Evolutionary conservation across 37 sponge, comb jelly and placozoan genomes (phyloP), one percentile per base, ranked within the genome.

Genomic region (Corticium candelabrum): DNA sequence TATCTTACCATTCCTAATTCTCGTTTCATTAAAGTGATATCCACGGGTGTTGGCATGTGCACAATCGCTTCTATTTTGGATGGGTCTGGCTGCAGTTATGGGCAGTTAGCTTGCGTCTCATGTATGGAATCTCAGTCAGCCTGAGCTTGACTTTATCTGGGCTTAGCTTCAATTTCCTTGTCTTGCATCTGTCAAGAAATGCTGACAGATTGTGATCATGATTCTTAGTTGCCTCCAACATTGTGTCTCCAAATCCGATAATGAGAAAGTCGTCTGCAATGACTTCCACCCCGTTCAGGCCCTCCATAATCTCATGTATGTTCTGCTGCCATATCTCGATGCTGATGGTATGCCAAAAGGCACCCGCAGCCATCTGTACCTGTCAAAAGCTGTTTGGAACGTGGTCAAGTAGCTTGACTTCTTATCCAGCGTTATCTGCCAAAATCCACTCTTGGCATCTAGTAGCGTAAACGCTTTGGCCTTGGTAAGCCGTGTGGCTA

Each of bases 21-120:
- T n/a, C 86, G 77, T 35, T 80, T 79, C 3, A 89, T 68, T 71
- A 34, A 85, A 15, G 62, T 37, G 11, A 40, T 76, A 82, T 82
- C 74, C 21, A 7, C 38, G 1, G 89, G 89, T 27, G 76, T 34
- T 3, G 85, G 84, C 90, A 89, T 85, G 1, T 80, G 78, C 33
- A 34, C 32, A 35, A 88, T 82, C 1, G 85, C 89, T 38, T 69
- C 43, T 1, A 89, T 74, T 78, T 82, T 81, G 68, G 62, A 41
- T 34, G 83, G 85, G 50, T 89, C 89, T 3, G 75, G 76, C 11
- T 34, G 37, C 15, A 89, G 67, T 27, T 85, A 5, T 78, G 36
- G 5, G 68, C 80, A 29, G 75, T 78, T 37, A 78, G 69, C 3
- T 76, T 69, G 72, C 81, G 89, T 1, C 89, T 83, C 38, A 89